These are phyloP conservation scores for Plectropomus leopardus DNA, from an alignment of 2,113 vertebrate genomes.

Conservation along the genomic window DNA sequence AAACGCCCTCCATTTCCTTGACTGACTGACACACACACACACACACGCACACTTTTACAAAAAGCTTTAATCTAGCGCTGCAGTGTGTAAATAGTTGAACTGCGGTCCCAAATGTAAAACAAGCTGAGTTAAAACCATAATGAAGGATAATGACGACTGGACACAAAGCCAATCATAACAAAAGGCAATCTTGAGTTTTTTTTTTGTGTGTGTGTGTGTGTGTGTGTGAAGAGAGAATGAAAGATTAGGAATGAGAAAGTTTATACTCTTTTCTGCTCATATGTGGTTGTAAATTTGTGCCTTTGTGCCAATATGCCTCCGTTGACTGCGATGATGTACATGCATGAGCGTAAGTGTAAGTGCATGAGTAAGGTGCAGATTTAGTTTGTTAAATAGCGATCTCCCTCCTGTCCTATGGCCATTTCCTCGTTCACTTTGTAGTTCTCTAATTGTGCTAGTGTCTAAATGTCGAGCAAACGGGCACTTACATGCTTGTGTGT, in stretches of 20 bases:
- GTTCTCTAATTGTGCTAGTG: constrained; percentile 59
- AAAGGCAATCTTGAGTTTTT: constrained; percentile 34
- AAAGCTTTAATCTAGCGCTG: constrained; percentile 66
- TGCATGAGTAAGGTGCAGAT: neutral
- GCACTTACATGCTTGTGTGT: constrained; percentile 8
- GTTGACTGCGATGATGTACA: neutral
- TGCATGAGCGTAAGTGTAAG: neutral
- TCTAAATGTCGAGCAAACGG: constrained; percentile 51
- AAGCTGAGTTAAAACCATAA: constrained; percentile 79
- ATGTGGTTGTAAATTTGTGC: constrained; percentile 3
- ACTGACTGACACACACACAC: constrained; percentile 40
- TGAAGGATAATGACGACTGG: constrained; percentile 77
- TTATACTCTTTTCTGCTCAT: neutral
- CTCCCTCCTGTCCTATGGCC: constrained; percentile 16
- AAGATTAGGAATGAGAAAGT: neutral
- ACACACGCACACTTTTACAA: constrained; percentile 27
- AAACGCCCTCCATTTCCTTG: constrained; percentile 52
- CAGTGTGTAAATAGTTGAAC: constrained; percentile 66
- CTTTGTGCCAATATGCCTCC: neutral
- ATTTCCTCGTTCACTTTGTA: constrained; percentile 50
- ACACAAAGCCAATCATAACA: constrained; percentile 80
- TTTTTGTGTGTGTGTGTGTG: constrained; percentile 5
- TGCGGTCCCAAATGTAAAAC: constrained; percentile 76
- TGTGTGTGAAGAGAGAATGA: neutral
- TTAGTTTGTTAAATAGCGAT: constrained; percentile 28